These are phyloP conservation scores for Melanostigma gelatinosum DNA, from an alignment of 2,113 vertebrate genomes.

Conservation along the genomic window DNA sequence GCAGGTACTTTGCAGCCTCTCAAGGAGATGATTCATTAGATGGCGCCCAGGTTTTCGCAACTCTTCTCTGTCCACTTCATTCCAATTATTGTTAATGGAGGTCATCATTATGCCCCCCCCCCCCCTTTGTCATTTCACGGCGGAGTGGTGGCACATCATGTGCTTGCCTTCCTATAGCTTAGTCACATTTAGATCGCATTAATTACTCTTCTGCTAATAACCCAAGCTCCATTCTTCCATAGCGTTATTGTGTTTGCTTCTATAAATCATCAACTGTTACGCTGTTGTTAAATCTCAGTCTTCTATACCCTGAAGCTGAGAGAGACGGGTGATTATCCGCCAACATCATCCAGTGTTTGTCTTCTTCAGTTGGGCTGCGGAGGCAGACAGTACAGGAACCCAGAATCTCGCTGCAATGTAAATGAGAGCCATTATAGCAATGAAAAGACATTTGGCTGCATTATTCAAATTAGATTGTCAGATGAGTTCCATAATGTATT, in stretches of 20 bases:
- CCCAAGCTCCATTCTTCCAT: constrained; percentile 9
- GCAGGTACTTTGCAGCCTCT: constrained; percentile 26
- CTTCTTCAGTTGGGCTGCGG: constrained; percentile 14
- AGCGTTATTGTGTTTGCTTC: constrained; percentile 8
- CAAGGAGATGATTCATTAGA: constrained; percentile 55
- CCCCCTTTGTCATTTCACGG: constrained; percentile 26
- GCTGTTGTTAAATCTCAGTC: constrained; percentile 29
- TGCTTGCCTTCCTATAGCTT: constrained; percentile 13
- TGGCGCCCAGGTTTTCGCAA: constrained; percentile 40
- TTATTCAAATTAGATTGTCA: constrained; percentile 61
- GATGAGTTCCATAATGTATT: constrained; percentile 37
- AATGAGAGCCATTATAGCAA: constrained; percentile 47
- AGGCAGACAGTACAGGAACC: constrained; percentile 35
- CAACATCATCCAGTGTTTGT: constrained; percentile 32
- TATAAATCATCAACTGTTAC: constrained; percentile 24
- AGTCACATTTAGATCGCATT: background rate
- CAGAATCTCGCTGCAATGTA: constrained; percentile 28
- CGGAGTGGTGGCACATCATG: constrained; percentile 7
- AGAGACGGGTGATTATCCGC: constrained; percentile 8
- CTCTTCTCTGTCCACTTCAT: constrained; percentile 53
- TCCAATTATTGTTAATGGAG: constrained; percentile 64
- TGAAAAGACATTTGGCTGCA: constrained; percentile 44
- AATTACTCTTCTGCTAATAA: constrained; percentile 12
- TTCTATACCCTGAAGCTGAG: constrained; percentile 40
- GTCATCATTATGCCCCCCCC: constrained; percentile 36